Percentiles rank a stretch among this genome's conserved stretches.
phyloP scores from a whole-genome alignment of 2,797 vertebrate genomes.

The Pseudochirops cupreus region DNA sequence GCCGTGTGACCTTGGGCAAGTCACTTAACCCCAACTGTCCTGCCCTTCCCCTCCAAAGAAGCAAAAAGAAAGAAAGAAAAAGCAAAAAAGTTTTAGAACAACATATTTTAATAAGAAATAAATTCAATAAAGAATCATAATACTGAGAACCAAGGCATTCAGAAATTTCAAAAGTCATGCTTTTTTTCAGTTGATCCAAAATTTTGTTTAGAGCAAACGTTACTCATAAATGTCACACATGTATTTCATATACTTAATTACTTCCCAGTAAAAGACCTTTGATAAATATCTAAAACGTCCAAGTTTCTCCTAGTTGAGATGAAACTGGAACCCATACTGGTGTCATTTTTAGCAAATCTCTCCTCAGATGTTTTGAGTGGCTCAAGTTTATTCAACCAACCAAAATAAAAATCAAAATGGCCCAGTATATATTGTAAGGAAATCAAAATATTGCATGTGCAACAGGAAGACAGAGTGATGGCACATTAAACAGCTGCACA shows the following conservation, averaged over 20 bases:
- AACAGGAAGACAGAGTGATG: constrained; percentile 91
- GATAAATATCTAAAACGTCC: constrained; percentile 87
- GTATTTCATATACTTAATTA: constrained; percentile 81
- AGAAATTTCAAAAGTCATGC: constrained; percentile 90
- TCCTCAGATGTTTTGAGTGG: constrained; percentile 89
- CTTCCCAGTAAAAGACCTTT: constrained; percentile 85
- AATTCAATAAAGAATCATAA: constrained; percentile 90
- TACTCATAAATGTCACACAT: constrained; percentile 84
- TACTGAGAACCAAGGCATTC: constrained; percentile 91
- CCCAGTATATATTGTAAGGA: constrained; percentile 87
- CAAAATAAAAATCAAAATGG: constrained; percentile 86
- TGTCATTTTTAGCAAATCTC: constrained; percentile 84
- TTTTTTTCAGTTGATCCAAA: constrained; percentile 87
- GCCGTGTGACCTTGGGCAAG: no score
- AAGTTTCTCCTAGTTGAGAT: constrained; percentile 88
- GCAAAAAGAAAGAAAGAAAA: no score
- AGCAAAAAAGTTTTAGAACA: constrained; percentile 85
- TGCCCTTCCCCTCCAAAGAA: no score
- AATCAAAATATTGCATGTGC: constrained; percentile 82
- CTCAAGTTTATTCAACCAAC: constrained; percentile 82
- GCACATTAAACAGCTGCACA: constrained; percentile 85
- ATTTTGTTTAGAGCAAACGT: constrained; percentile 87
- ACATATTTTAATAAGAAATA: constrained; percentile 89
- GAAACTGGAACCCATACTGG: constrained; percentile 90
- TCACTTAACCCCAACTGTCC: no score